Evolutionary conservation across 2,797 vertebrate species (phyloP).

Genomic region (Gastrophryne carolinensis): DNA sequence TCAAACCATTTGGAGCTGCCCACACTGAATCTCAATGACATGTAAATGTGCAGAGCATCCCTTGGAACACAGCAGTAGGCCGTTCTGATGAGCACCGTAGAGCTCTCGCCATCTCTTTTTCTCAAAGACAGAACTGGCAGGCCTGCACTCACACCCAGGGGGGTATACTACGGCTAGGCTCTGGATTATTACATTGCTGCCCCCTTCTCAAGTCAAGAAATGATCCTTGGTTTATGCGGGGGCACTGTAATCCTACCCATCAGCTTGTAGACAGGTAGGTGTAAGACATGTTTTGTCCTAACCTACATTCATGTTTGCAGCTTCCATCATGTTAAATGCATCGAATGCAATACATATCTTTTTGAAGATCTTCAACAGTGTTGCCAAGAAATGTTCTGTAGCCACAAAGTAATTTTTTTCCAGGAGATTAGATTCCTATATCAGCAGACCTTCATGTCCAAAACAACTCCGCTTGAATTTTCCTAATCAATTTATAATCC

Average conservation of each 20-base stretch:
- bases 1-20: conserved; percentile 50
- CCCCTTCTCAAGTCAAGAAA: background rate
- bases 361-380: no score
- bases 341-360: no score
- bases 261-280: no score
- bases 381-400: no score
- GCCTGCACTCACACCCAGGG: background rate
- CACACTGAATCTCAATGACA: conserved; percentile 52
- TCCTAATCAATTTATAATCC: no score
- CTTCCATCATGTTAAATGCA: no score
- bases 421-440: no score
- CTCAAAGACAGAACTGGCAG: background rate
- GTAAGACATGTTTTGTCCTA: no score
- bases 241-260: background rate
- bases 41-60: conserved; percentile 37
- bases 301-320: no score
- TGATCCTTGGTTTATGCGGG: background rate
- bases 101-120: conserved; percentile 7
- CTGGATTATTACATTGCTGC: background rate
- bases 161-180: background rate
- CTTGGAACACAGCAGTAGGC: conserved; percentile 41
- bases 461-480: no score
- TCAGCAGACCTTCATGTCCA: no score
- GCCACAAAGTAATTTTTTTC: no score
- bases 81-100: conserved; percentile 25